Conservation (phyloP, 1,140 invertebrate genomes). For the Probaryconus sp. region DNA sequence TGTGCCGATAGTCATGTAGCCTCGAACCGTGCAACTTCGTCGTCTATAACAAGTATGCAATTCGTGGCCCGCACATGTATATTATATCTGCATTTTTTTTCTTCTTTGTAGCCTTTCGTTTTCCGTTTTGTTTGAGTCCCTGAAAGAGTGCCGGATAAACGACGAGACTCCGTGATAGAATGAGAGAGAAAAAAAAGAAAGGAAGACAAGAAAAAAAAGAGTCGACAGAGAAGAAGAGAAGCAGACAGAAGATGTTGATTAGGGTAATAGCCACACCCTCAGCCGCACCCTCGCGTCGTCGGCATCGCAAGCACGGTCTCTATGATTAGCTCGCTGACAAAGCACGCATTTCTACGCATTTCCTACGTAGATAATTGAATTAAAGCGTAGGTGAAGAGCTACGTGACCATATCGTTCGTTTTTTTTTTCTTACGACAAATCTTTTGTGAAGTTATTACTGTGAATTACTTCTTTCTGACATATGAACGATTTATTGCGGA, state of each 20-base stretch:
- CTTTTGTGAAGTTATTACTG: conserved; percentile 33
- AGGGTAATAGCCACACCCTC: conserved; percentile 51
- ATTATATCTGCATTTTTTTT: conserved; percentile 39
- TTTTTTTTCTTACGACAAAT: conserved; percentile 28
- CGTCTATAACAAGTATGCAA: conserved; percentile 46
- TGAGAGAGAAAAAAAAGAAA: neutral
- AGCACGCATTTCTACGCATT: conserved; percentile 60
- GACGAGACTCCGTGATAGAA: conserved; percentile 2
- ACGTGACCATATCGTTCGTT: conserved; percentile 48
- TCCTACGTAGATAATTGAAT: conserved; percentile 48
- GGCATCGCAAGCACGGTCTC: conserved; percentile 35
- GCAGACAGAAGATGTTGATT: conserved; percentile 43
- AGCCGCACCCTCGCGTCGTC: conserved; percentile 54
- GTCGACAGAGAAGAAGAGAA: conserved; percentile 1
- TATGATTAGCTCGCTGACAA: conserved; percentile 57
- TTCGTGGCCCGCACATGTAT: conserved; percentile 37
- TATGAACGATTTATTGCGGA: too few relatives aligned
- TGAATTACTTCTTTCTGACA: conserved; percentile 27
- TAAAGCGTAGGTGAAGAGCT: conserved; percentile 49
- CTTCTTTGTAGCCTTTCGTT: conserved; percentile 32
- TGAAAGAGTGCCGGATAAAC: conserved; percentile 15
- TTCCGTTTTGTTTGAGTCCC: conserved; percentile 26
- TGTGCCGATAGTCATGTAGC: conserved; percentile 36
- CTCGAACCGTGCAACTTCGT: conserved; percentile 40
- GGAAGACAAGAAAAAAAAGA: conserved; percentile 3